phyloP scores from a whole-genome alignment of 2,888 invertebrate species.

The Conomelus anceps region DNA sequence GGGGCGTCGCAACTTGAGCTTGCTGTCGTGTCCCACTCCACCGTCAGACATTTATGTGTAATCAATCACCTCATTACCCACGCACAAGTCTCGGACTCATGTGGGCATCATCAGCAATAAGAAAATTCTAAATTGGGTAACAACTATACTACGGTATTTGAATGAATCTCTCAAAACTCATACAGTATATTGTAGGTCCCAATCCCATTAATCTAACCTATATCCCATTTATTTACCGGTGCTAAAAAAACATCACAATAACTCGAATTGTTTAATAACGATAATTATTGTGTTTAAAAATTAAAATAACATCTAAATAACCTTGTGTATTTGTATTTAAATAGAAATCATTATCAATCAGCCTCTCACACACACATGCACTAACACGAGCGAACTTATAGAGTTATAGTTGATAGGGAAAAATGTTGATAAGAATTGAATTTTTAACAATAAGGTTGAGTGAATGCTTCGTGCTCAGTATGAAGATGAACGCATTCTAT shows the following conservation, averaged over 20 bases:
- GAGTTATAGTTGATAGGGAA: background rate
- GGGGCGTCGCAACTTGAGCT: too few relatives aligned
- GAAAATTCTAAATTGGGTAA: too few relatives aligned
- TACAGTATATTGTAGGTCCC: too few relatives aligned
- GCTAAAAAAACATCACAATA: background rate
- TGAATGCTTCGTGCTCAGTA: background rate
- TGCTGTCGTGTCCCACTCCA: too few relatives aligned
- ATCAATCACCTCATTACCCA: too few relatives aligned
- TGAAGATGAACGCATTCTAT: background rate
- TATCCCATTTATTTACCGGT: too few relatives aligned
- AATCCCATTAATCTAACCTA: too few relatives aligned
- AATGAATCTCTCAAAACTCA: too few relatives aligned
- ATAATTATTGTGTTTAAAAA: background rate
- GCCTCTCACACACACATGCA: background rate
- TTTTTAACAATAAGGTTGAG: background rate
- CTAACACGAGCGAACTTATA: background rate
- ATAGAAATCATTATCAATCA: background rate
- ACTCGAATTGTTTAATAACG: background rate
- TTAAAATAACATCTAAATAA: background rate
- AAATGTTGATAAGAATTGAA: background rate
- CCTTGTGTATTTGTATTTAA: background rate
- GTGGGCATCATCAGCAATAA: too few relatives aligned
- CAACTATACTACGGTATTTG: too few relatives aligned
- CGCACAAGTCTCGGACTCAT: too few relatives aligned
- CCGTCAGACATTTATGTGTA: too few relatives aligned